Base-by-base conservation (phyloP, 2,113 vertebrate genomes). In the Cyanistes caeruleus region DNA sequence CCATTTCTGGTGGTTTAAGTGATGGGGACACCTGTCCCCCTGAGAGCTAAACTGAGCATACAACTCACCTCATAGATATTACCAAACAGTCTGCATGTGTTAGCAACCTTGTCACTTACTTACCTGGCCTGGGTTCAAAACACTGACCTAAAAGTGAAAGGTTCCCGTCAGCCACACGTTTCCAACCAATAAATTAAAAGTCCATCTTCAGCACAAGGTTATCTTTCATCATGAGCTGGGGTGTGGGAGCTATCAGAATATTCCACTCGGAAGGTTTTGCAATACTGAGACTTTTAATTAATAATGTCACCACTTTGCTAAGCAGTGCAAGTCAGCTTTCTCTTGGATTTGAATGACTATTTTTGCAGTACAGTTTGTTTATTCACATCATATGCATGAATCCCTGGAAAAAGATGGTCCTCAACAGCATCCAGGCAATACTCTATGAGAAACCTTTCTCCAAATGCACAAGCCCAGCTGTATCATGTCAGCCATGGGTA, bases 101-200 rank as follows among this genome's bases (percentile, higher is more conserved):
- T 97, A 94, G 93, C 94, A 94, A 94, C 93, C 89, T 90, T 96
- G 94, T 77, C 87, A 93, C 73, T 93, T 91, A 91, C 59, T 93
- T 78, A 89, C 87, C 84, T 93, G 95, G 94, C 94, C 65, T 58
- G 52, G 9, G 49, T 96, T 96, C 96, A 96, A 96, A 96, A 90
- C 67, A 76, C 37, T 93, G 95, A 91, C 90, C 93, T 96, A 94
- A 95, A 96, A 95, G 81, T 67, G 72, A 94, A 91, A 96, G 89
- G 91, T 91, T 95, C 81, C 59, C 52, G 4, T 63, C 65, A 85
- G 78, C 53, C 78, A 83, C 2, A 1, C 70, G 77, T 59, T 73
- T 67, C 49, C 67, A 79, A 69, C 55, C 67, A 91, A 74, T 73
- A 95, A 85, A 90, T 94, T 63, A 43, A 31, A 93, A 76, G 49